A percentile compares a stretch with the other conserved stretches of the same genome.
Evolutionary conservation across 2,113 vertebrate genomes (phyloP).

Genomic region (Oreotrochilus melanogaster): DNA sequence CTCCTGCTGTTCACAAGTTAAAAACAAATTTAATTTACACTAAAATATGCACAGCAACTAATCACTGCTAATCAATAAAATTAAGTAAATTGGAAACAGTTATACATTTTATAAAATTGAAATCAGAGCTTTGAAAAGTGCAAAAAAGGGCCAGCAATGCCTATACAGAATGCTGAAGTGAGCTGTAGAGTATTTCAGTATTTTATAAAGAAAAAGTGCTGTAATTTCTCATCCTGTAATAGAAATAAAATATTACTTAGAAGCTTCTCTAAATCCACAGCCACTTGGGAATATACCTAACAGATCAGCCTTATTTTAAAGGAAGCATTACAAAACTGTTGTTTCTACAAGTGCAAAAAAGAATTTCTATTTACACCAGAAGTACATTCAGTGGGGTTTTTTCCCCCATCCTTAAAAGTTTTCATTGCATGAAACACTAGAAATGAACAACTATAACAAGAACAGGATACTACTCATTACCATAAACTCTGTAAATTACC

Average conservation of each 20-base stretch:
- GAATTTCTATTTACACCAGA: neutral
- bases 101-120: neutral
- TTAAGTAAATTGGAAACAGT: neutral
- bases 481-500: conserved; percentile 76
- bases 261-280: neutral
- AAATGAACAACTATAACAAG: neutral
- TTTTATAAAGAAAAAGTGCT: neutral
- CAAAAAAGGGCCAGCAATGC: neutral
- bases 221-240: neutral
- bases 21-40: neutral
- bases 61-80: neutral
- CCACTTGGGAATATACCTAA: neutral
- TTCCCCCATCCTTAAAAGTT: neutral
- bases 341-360: neutral
- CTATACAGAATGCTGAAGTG: neutral
- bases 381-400: neutral
- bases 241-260: neutral
- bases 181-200: neutral
- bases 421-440: neutral
- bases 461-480: neutral
- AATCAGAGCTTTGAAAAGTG: neutral
- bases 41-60: neutral
- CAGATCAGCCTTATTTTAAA: neutral
- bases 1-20: neutral
- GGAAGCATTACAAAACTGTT: neutral